Percentiles rank a stretch among this genome's conserved stretches.
Evolutionary conservation across 2,113 vertebrate species (phyloP).

Genomic region (Athene cunicularia): DNA sequence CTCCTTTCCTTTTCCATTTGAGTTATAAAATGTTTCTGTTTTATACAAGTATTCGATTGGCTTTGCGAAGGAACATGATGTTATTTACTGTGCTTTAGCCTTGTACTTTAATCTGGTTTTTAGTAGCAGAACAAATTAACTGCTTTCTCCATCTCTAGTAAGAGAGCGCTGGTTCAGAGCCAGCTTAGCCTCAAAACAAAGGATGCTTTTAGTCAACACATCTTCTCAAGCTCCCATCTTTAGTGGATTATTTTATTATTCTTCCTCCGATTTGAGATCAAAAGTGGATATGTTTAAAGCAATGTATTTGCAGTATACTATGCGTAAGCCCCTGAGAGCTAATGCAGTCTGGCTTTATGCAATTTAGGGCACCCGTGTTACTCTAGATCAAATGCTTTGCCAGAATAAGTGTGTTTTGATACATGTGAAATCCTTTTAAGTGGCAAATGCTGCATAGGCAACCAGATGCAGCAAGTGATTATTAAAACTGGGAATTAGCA

Average conservation of each 20-base stretch:
- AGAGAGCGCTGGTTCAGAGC: constrained; percentile 15
- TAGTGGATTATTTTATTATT: constrained; percentile 48
- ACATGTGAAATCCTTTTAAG: not conserved
- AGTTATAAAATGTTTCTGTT: constrained; percentile 36
- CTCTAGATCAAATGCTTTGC: not conserved
- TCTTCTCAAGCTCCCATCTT: constrained; percentile 5
- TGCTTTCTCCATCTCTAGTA: constrained; percentile 13
- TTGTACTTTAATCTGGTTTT: constrained; percentile 53
- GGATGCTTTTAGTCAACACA: not conserved
- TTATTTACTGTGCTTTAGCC: constrained; percentile 36
- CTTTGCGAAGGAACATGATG: constrained; percentile 16
- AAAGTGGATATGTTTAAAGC: not conserved
- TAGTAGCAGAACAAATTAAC: constrained; percentile 60
- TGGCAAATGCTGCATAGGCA: not conserved
- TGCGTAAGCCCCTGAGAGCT: not conserved
- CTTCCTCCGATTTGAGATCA: constrained; percentile 16
- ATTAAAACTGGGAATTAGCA: not conserved
- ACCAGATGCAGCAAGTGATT: not conserved
- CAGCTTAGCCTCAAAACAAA: constrained; percentile 24
- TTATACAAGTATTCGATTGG: not conserved
- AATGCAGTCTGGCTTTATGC: not conserved
- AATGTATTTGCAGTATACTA: not conserved
- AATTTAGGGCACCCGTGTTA: fast-evolving
- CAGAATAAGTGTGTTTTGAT: not conserved
- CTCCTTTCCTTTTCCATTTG: constrained; percentile 2